Evolutionary conservation across 2,797 vertebrate species (phyloP).

Genomic region (Sebastes kiyomatsui): DNA sequence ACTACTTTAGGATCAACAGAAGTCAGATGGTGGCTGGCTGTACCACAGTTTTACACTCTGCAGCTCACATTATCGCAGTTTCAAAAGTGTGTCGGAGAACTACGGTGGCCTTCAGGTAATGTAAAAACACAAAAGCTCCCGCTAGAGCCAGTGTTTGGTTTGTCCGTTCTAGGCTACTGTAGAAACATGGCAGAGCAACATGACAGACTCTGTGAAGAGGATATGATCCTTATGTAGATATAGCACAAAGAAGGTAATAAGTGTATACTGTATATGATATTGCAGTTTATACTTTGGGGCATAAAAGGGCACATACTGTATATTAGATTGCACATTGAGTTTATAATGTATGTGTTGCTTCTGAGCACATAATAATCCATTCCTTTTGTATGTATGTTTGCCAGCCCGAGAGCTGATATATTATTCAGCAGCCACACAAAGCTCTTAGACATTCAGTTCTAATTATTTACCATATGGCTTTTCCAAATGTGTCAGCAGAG

Average conservation of each 20-base stretch:
- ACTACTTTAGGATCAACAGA: too few relatives aligned
- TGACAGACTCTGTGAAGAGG: too few relatives aligned
- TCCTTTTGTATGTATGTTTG: not conserved
- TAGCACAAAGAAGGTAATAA: not conserved
- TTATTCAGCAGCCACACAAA: slow-evolving; percentile 46
- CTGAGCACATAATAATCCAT: not conserved
- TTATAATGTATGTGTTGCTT: not conserved
- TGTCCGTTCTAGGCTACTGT: too few relatives aligned
- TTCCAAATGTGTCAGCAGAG: slow-evolving; percentile 20
- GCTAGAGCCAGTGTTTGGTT: too few relatives aligned
- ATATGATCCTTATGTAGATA: too few relatives aligned
- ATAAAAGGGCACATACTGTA: not conserved
- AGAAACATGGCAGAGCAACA: too few relatives aligned
- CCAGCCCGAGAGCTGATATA: slow-evolving; percentile 12
- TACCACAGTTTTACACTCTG: too few relatives aligned
- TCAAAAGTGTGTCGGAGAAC: too few relatives aligned
- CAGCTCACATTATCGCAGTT: too few relatives aligned
- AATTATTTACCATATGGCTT: slow-evolving; percentile 49
- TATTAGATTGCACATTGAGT: not conserved
- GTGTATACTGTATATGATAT: not conserved
- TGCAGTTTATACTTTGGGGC: not conserved
- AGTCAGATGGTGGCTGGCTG: too few relatives aligned
- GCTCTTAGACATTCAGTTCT: slow-evolving; percentile 18
- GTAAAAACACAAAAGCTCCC: too few relatives aligned
- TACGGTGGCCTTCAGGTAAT: too few relatives aligned